Conservation (phyloP, 92 coral and sea anemone genomes). For the Palythoa grandis region DNA sequence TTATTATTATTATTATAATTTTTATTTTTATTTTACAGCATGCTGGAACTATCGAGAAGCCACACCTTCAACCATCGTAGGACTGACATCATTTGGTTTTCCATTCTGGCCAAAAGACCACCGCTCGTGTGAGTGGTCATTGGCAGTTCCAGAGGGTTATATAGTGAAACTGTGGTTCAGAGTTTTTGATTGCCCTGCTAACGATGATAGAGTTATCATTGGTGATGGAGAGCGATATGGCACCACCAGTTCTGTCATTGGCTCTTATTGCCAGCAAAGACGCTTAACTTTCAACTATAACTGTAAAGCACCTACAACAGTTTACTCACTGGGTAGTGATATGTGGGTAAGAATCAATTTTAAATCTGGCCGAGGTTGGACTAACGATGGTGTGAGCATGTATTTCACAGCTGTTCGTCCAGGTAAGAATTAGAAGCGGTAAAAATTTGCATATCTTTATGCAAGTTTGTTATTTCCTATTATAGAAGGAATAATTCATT, state of each 20-base stretch:
- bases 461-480: too few relatives aligned
- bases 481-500: too few relatives aligned
- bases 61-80: constrained; percentile 9
- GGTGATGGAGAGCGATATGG: background rate
- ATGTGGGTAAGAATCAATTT: constrained; percentile 13
- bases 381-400: constrained; percentile 21
- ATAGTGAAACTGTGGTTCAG: constrained; percentile 29
- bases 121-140: background rate
- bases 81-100: constrained; percentile 15
- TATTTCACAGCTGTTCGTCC: constrained; percentile 31
- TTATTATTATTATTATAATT: too few relatives aligned
- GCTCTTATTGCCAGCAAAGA: constrained; percentile 2
- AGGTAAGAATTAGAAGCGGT: background rate
- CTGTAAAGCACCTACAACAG: constrained; percentile 4
- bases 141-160: constrained; percentile 19
- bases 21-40: background rate
- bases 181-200: constrained; percentile 17
- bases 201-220: constrained; percentile 3
- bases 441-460: background rate
- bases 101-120: background rate
- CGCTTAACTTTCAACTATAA: background rate
- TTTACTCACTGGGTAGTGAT: constrained; percentile 14
- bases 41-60: constrained; percentile 3
- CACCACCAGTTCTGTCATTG: background rate
- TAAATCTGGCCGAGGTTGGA: background rate